Base-by-base conservation (phyloP, 2,797 vertebrate species). In the Chaunax sp. region DNA sequence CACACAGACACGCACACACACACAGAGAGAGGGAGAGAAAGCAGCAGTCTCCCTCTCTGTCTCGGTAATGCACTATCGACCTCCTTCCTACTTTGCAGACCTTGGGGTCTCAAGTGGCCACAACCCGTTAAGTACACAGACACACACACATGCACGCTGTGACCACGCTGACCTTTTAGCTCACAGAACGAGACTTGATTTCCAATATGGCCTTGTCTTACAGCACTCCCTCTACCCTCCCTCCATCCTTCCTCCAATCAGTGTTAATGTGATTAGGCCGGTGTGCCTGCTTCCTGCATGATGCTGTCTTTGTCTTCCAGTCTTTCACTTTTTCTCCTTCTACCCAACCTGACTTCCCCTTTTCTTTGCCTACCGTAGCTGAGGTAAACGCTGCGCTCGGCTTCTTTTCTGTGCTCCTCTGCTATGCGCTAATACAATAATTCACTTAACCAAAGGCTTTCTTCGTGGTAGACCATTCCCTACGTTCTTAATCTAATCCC, bases 1-100 rank as follows among this genome's bases (percentile, higher is more conserved):
- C 65, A 38, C 20, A 30, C 67, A 50, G n/a, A 55, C 47, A 49
- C 57, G 41, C 22, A 44, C 61, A 50, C 15, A 18, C 72, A 61
- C 65, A 40, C 33, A 26, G 59, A 54, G 19, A 59, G 44, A 55
- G 50, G 40, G 18, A 45, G 50, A 51, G 9, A 54, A 19, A 67
- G 23, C 59, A 58, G 58, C 44, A 58, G 55, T 49, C 26, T 33
- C 28, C 52, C 47, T 50, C 43, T 75, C 60, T 64, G 12, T 72
- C 72, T 84, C 81, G 28, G 82, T 91, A 90, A 91, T 90, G 87
- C 84, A 85, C 89, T 89, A 92, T 91, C 87, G 90, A 92, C 92
- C 85, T 83, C 75, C 73, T 82, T 72, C 65, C 76, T 75, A 70
- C 83, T 90, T 81, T 82, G 84, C 87, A 90, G 87, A 88, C 85